phyloP scores from a whole-genome alignment of 2,797 vertebrate genomes.

The Allochrocebus solatus region DNA sequence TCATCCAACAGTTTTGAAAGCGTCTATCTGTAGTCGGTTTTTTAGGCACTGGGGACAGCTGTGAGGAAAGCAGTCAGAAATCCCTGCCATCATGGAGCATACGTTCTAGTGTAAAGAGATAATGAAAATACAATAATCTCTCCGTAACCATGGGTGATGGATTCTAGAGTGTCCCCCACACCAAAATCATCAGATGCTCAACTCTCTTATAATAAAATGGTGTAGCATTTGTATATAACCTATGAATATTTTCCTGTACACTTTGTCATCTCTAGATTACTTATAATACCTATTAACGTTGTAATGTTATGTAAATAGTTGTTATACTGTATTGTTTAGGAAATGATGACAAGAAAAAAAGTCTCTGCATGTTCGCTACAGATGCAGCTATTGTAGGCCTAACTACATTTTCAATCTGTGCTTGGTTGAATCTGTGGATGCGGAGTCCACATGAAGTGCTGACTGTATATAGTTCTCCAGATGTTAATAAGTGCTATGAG shows the following conservation, averaged over 20 bases:
- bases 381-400: neutral
- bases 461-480: neutral
- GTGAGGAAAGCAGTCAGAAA: neutral
- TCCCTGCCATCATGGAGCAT: neutral
- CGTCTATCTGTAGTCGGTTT: neutral
- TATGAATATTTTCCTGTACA: neutral
- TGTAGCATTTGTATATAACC: neutral
- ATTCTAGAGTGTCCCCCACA: neutral
- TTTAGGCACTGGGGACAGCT: neutral
- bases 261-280: neutral
- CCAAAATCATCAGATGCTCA: neutral
- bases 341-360: neutral
- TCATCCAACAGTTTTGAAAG: neutral
- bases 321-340: neutral
- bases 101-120: neutral
- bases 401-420: neutral
- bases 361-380: neutral
- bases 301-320: neutral
- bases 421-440: neutral
- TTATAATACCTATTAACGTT: neutral
- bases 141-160: neutral
- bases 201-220: neutral
- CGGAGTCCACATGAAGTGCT: neutral
- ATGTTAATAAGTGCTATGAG: neutral
- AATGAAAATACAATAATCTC: neutral